These are phyloP conservation scores for Kryptolebias ocellatus DNA, from an alignment of 2,797 vertebrate species.

Conservation along the genomic window DNA sequence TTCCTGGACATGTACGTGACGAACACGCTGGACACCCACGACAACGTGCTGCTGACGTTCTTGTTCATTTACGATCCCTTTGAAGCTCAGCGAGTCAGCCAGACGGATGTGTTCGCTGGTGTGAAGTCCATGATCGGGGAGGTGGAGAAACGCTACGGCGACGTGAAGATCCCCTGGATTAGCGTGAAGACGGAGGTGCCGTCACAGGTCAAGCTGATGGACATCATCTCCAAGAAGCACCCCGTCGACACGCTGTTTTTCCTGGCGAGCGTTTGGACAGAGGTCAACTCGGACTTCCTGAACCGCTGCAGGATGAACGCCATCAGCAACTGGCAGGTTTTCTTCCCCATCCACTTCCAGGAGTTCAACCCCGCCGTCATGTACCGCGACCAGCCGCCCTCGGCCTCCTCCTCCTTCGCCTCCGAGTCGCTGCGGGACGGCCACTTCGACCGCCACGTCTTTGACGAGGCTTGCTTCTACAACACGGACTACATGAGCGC, in stretches of 20 bases:
- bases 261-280: constrained; percentile 90
- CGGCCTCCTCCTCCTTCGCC: constrained; percentile 82
- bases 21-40: constrained; percentile 90
- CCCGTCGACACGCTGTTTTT: constrained; percentile 96
- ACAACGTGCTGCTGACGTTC: constrained; percentile 92
- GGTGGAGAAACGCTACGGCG: constrained; percentile 90
- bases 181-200: constrained; percentile 94
- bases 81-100: constrained; percentile 88
- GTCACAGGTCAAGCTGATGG: constrained; percentile 96
- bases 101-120: constrained; percentile 89
- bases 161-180: constrained; percentile 94
- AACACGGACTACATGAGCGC: constrained; percentile 96
- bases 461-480: constrained; percentile 98
- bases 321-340: constrained; percentile 97
- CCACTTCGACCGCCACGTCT: constrained; percentile 91
- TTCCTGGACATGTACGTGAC: constrained; percentile 94
- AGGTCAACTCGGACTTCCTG: constrained; percentile 91
- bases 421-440: constrained; percentile 86
- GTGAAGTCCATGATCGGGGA: constrained; percentile 91
- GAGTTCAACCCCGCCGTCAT: constrained; percentile 91
- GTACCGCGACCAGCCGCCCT: constrained; percentile 86
- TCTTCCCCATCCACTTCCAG: constrained; percentile 97
- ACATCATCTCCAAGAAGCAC: constrained; percentile 98
- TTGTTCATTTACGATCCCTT: constrained; percentile 92
- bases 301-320: constrained; percentile 98